Evolutionary conservation across 2,113 vertebrate species (phyloP), one percentile per base, ranked within the genome.

Genomic region (Reinhardtius hippoglossoides): DNA sequence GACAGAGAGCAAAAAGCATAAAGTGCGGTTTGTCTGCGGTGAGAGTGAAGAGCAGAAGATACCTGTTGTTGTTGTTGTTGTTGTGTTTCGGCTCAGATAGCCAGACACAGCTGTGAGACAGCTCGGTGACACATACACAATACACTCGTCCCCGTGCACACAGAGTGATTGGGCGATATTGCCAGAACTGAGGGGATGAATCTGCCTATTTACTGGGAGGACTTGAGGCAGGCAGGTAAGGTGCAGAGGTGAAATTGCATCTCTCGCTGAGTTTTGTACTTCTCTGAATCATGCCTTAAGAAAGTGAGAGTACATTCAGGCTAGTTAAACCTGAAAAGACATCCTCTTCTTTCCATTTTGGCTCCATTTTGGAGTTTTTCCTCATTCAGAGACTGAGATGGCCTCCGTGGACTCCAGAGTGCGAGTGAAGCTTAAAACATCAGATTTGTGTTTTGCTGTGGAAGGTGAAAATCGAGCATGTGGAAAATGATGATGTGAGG

Each of bases 71-170:
- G 16, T 50, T 50, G 46, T 52, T 83, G 82, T 78, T 79, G 67
- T 78, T 86, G 74, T 88, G 84, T 89, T 90, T 81, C 88, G 57
- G 50, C 63, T 83, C 71, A 75, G 82, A 81, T 81, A 60, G 74
- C 72, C 85, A 76, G 56, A 74, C 80, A 69, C 66, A 71, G 77
- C 71, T 68, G 48, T 5, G 65, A 89, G 82, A 91, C 82, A 87
- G 74, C 70, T 57, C 60, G 57, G 72, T 89, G 90, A 89, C 88
- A 90, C 69, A 73, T 64, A 81, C 75, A 90, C 83, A 86, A 81
- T 80, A 80, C 76, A 80, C 87, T 84, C 84, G 82, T 89, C 75
- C 74, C 71, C 59, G 81, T 75, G 37, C 74, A 78, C 73, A 82
- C 77, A 72, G 80, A 70, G 44, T 82, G 76, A 85, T 68, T 48